These are phyloP conservation scores for Perca schrenkii DNA, from an alignment of 2,113 vertebrate genomes.

Conservation along the genomic window DNA sequence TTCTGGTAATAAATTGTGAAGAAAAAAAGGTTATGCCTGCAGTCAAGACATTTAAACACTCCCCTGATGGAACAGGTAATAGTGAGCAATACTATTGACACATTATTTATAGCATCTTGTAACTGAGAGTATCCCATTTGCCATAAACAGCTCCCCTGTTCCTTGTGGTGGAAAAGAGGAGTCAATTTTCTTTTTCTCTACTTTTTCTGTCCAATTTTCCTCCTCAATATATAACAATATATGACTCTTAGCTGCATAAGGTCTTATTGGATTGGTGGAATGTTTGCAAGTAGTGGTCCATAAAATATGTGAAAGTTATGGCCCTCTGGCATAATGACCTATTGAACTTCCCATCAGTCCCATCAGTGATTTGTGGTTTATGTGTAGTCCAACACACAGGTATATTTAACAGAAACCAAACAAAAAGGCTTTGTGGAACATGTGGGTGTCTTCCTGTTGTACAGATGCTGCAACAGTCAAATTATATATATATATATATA, in stretches of 20 bases:
- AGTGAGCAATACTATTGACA: slow-evolving; percentile 60
- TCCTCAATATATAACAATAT: slow-evolving; percentile 20
- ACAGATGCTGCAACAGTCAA: background rate
- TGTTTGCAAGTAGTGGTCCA: slow-evolving; percentile 36
- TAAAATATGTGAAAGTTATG: slow-evolving; percentile 25
- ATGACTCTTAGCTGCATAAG: slow-evolving; percentile 12
- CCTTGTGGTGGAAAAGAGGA: slow-evolving; percentile 28
- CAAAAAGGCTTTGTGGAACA: background rate
- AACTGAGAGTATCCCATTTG: slow-evolving; percentile 50
- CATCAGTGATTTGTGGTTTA: slow-evolving; percentile 4
- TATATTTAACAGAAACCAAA: slow-evolving; percentile 6
- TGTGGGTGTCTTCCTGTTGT: background rate
- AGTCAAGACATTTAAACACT: slow-evolving; percentile 66
- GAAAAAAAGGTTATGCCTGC: slow-evolving; percentile 53
- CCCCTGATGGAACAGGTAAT: slow-evolving; percentile 63
- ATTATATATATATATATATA: background rate
- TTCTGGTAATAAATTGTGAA: slow-evolving; percentile 66
- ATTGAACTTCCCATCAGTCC: background rate
- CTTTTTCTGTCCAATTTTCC: slow-evolving; percentile 30
- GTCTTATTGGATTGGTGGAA: slow-evolving; percentile 36
- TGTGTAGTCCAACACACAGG: background rate
- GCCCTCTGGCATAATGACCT: slow-evolving; percentile 9
- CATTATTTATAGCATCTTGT: slow-evolving; percentile 65
- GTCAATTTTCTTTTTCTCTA: slow-evolving; percentile 16
- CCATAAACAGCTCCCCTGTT: slow-evolving; percentile 43